Evolutionary conservation across 2,113 vertebrate genomes (phyloP).

Genomic region (Megaceryle maxima): DNA sequence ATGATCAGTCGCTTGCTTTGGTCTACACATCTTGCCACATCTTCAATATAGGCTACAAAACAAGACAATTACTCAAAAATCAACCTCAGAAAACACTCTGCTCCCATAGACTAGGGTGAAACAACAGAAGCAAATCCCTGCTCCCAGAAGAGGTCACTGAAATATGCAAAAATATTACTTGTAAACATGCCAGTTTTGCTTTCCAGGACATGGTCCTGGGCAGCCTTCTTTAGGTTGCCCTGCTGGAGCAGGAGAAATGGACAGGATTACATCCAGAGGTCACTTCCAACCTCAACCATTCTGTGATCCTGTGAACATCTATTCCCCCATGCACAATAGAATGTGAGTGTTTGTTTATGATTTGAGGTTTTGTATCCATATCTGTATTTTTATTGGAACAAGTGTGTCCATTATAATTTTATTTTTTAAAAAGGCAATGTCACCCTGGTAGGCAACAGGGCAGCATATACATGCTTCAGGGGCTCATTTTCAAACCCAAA

Average conservation of each 20-base stretch:
- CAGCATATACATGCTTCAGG: background rate
- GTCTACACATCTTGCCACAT: conserved; percentile 97
- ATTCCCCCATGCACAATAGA: accelerated
- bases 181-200: background rate
- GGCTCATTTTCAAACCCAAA: background rate
- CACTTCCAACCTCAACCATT: background rate
- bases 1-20: conserved; percentile 98
- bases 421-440: background rate
- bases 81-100: background rate
- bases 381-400: background rate
- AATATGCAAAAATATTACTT: background rate
- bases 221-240: background rate
- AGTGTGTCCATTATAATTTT: background rate
- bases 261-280: background rate
- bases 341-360: background rate
- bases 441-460: background rate
- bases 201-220: background rate
- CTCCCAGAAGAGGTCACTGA: background rate
- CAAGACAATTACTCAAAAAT: conserved; percentile 51
- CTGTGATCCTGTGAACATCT: background rate
- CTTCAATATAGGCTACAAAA: conserved; percentile 95
- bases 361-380: background rate
- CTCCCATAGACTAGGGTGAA: background rate
- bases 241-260: background rate
- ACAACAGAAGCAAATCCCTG: background rate